Evolutionary conservation across 2,888 invertebrate species (phyloP), one percentile per base, ranked within the genome.

Genomic region (Caenorhabditis japonica): DNA sequence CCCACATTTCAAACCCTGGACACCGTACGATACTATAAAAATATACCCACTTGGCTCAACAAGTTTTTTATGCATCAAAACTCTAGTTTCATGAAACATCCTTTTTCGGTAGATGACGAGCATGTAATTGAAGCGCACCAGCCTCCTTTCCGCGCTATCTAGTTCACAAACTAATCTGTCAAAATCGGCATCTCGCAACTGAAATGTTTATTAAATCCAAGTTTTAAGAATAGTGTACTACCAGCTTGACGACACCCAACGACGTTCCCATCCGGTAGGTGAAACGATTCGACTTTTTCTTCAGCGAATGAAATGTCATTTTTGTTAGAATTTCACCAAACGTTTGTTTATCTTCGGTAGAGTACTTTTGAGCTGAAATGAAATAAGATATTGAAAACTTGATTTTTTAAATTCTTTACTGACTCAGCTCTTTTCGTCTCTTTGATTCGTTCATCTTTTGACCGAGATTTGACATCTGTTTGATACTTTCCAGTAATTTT

Each of bases 401-500:
- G n/a, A n/a, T n/a, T n/a, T n/a, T n/a, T n/a, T n/a, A n/a, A n/a
- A n/a, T n/a, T n/a, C n/a, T n/a, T n/a, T n/a, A n/a, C 72, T 56
- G 21, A 84, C 84, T 75, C 15, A 86, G 56, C 74, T 85, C 85
- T 59, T 84, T 86, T 44, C 82, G 64, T 36, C 85, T 46, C 41
- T 83, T 83, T 38, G 80, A 82, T 36, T 85, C 85, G 71, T 86
- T 86, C 86, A 85, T 86, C 52, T 85, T 84, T 44, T 82, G 77
- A 0, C 82, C 85, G 27, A 85, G 64, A 39, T 80, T 79, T 12
- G 80, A 82, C 83, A 85, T 83, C 55, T 82, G 80, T 62, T 83
- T 82, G 15, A 83, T 51, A 1, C 84, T 79, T 51, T 85, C 85
- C 58, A 81, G 56, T 17, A 85, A 41, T 55, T 85, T 85, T 1